phyloP scores from a whole-genome alignment of 2,797 vertebrate species.

The Halcyon leucocephala region DNA sequence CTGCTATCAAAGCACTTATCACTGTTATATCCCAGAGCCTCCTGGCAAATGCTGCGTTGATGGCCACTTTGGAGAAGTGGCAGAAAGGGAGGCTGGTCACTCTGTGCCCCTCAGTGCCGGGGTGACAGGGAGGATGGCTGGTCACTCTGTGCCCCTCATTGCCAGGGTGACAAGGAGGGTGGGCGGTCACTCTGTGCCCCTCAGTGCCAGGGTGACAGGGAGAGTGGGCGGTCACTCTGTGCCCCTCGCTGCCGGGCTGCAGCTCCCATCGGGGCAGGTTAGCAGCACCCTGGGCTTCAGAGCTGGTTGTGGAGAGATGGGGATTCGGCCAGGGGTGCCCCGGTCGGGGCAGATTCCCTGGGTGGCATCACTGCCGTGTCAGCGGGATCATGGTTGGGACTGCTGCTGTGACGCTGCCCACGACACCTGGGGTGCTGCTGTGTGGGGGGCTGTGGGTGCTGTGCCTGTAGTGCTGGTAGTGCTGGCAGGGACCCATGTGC shows the following conservation, averaged over 20 bases:
- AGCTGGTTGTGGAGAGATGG: accelerated
- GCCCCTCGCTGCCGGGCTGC: not conserved
- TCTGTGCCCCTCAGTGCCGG: not conserved
- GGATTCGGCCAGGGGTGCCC: not conserved
- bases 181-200: not conserved
- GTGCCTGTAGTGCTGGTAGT: not conserved
- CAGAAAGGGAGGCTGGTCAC: not conserved
- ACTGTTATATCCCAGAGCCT: not conserved
- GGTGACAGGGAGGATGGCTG: not conserved
- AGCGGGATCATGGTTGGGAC: accelerated
- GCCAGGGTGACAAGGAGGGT: not conserved
- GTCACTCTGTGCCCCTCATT: no score
- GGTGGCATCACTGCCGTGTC: not conserved
- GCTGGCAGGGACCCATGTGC: not conserved
- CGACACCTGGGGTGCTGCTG: not conserved
- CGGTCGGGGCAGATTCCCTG: accelerated
- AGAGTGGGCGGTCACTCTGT: no score
- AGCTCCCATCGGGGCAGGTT: accelerated
- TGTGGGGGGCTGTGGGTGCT: accelerated
- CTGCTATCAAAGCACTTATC: slow-evolving; percentile 17
- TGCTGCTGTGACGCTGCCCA: accelerated
- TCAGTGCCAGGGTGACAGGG: not conserved
- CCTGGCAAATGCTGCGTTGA: not conserved
- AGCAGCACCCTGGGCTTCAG: not conserved
- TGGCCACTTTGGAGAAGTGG: not conserved